Base-by-base conservation (phyloP, 2,888 invertebrate genomes). In the Notodonta ziczac region DNA sequence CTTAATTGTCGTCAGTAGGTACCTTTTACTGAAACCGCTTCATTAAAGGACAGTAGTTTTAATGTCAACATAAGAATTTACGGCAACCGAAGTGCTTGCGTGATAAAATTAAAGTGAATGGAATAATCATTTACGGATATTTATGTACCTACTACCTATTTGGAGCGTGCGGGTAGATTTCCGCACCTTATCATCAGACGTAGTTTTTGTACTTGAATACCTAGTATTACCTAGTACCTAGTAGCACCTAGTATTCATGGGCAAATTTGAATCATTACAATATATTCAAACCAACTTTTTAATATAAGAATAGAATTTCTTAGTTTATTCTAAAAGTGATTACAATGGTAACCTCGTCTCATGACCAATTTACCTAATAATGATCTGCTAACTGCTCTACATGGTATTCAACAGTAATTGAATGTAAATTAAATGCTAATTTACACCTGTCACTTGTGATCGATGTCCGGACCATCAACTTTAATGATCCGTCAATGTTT, bases 1-100 rank as follows among this genome's bases (percentile, higher is more conserved):
- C 80, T 87, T 90, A 89, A 88, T 86, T 84, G 81, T 85, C 75
- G 72, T 73, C 64, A 74, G 62, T 64, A 62, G 74, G 62, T 64
- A 62, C 70, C 63, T 75, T 77, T 76, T 75, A 77, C 72, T 72
- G 68, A 74, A 77, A 77, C 74, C 72, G 78, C 80, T 85, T 81
- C 79, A 82, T 75, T 80, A 77, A 69, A 67, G 63, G 73, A 32
- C 53, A 44, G 56, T 44, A n/a, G 54, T 54, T 54, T 54, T 39
- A 54, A 54, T 54, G n/a, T n/a, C 35, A 13, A 54, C 54, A 14
- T 54, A 9, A 16, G 16, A 50, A 50, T 16, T 14, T 50, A 50
- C n/a, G 0, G 8, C n/a, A 16, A 16, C 9, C 50, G 9, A 16
- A 44, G 44, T 44, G 10, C 44, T 0, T 44, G 8, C 12, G 1